phyloP scores from a whole-genome alignment of 2,888 invertebrate genomes.

The Notodonta ziczac region DNA sequence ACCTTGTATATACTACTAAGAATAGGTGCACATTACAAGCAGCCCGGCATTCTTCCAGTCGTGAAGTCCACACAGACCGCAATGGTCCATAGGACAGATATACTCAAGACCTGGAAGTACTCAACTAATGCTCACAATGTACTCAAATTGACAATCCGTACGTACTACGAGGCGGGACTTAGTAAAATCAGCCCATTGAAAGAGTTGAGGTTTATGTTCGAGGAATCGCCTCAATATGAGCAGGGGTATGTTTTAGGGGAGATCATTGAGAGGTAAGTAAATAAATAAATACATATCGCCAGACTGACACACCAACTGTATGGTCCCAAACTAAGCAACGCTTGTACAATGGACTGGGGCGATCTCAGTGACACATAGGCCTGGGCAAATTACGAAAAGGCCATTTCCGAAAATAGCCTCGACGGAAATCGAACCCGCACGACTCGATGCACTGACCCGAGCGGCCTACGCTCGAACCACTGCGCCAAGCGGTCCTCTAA shows the following conservation, averaged over 20 bases:
- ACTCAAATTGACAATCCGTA: slow-evolving; percentile 19
- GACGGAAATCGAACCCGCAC: neutral
- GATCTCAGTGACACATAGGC: no score
- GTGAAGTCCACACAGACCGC: neutral
- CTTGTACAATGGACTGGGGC: no score
- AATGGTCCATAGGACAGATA: neutral
- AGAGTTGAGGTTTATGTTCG: slow-evolving; percentile 41
- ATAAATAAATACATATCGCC: no score
- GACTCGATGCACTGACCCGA: no score
- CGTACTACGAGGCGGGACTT: slow-evolving; percentile 30
- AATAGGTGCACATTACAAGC: no score
- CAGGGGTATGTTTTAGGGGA: slow-evolving; percentile 53
- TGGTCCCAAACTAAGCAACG: no score
- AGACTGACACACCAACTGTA: no score
- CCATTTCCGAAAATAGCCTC: neutral
- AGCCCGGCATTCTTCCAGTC: neutral
- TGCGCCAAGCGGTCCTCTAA: no score
- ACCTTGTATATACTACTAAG: no score
- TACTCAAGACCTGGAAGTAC: neutral
- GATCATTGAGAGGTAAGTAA: slow-evolving; percentile 50
- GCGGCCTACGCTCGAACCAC: no score
- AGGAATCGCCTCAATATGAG: slow-evolving; percentile 49
- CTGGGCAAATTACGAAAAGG: no score
- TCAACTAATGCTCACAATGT: neutral
- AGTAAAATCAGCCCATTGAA: slow-evolving; percentile 14